These are phyloP conservation scores for Platyrinchus mystaceus DNA, from an alignment of 2,797 vertebrate genomes.

Conservation along the genomic window DNA sequence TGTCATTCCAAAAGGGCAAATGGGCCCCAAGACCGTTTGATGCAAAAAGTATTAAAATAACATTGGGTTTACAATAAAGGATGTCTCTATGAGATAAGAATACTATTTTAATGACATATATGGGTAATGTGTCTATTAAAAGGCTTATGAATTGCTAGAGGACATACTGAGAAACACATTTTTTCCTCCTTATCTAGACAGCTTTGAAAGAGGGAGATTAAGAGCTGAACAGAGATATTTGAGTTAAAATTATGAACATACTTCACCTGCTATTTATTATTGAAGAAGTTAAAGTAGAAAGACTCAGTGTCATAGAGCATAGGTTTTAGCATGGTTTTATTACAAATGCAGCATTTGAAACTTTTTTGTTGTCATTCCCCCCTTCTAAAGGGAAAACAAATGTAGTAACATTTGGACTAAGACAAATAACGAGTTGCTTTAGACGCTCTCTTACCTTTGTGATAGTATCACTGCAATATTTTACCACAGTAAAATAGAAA, in stretches of 20 bases:
- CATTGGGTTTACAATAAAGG: not conserved
- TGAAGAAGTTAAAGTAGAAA: not conserved
- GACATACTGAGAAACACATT: not conserved
- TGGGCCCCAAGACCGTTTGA: not conserved
- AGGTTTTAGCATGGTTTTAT: not conserved
- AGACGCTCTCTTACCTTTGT: not conserved
- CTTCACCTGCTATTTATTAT: slow-evolving; percentile 8
- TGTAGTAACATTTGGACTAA: not conserved
- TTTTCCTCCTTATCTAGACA: slow-evolving; percentile 15
- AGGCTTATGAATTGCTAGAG: not conserved
- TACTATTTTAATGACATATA: not conserved
- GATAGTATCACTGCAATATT: not conserved
- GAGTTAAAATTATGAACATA: slow-evolving; percentile 12
- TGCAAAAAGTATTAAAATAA: not conserved
- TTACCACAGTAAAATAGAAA: not conserved
- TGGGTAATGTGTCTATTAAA: slow-evolving; percentile 12
- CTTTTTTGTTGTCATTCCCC: not conserved
- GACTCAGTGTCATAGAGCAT: not conserved
- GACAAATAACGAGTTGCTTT: not conserved
- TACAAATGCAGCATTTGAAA: not conserved
- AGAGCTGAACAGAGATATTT: not conserved
- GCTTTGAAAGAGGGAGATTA: slow-evolving; percentile 30
- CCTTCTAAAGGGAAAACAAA: not conserved
- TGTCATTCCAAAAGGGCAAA: not conserved
- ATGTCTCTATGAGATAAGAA: not conserved